Base-by-base conservation (phyloP, 1,140 invertebrate genomes). In the Cotesia typhae region DNA sequence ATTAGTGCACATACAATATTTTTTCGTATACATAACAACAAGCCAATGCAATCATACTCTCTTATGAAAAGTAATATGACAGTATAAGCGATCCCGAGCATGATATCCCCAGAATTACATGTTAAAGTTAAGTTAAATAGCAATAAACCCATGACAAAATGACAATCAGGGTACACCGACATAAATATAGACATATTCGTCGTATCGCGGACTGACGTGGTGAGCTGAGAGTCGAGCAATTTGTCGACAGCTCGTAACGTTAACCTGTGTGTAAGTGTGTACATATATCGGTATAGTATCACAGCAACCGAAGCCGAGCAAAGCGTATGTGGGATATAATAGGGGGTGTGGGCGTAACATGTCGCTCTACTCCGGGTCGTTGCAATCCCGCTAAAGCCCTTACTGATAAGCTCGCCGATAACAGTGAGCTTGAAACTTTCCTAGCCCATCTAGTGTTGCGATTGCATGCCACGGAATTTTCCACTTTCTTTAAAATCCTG, bases 321-420 rank as follows among this genome's bases (percentile, higher is more conserved):
- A 66, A 61, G 60, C 7, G 52, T 47, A 60, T 38, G 51, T 36
- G 52, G 17, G 74, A 76, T 76, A 59, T 28, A 28, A 28, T 28
- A 28, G 28, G 55, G 60, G 41, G 41, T 7, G 41, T 47, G 41
- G 41, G 41, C 41, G 41, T 47, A 47, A 59, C 57, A 38, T 51
- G 37, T 64, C 35, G 47, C 60, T 52, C 41, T 71, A 71, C 63
- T 3, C 28, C 28, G 41, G 41, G 41, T 47, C 41, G 41, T 71
- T 66, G 75, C 81, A 84, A 86, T 86, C 84, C 84, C 73, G 77
- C 78, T 85, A 86, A 86, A 82, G 83, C 83, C 83, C 74, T 79
- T 79, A 82, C 83, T 81, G 83, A 85, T 86, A 85, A 86, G 84
- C 84, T 80, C 74, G 47, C 79, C 82, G 84, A 86, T 86, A 86